Conservation (phyloP, 30 jellyfish, hydroid and myxozoan genomes). For the Mastigias papua region DNA sequence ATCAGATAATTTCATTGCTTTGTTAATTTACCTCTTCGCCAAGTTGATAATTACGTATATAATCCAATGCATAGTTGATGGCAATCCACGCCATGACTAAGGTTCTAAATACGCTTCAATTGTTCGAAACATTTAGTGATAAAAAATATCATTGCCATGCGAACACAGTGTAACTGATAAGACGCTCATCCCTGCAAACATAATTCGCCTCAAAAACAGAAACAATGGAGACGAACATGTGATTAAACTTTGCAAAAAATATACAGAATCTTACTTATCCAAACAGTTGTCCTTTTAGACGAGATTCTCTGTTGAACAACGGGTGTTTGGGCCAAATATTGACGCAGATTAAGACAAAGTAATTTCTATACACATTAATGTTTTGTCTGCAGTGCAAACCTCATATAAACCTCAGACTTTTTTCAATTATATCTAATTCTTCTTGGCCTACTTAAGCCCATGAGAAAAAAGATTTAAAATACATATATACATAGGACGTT, state of each 20-base stretch:
- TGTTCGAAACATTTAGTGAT: background rate
- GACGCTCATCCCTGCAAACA: too few species aligned
- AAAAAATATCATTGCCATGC: background rate
- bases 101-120: too few species aligned
- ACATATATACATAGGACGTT: too few species aligned
- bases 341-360: background rate
- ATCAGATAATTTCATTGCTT: too few species aligned
- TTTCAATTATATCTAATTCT: too few species aligned
- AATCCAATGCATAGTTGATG: conserved; percentile 57
- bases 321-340: background rate
- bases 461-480: too few species aligned
- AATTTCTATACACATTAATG: background rate
- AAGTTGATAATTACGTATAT: conserved; percentile 32
- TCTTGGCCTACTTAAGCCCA: too few species aligned
- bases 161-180: background rate
- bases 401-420: too few species aligned
- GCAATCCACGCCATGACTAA: conserved; percentile 67
- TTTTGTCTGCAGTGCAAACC: too few species aligned
- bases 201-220: too few species aligned
- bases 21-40: conserved; percentile 74
- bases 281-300: background rate
- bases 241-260: background rate
- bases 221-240: background rate
- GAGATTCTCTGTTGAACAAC: background rate
- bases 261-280: background rate